Evolutionary conservation across 1,140 invertebrate genomes (phyloP).

Genomic region (Bombus pascuorum): DNA sequence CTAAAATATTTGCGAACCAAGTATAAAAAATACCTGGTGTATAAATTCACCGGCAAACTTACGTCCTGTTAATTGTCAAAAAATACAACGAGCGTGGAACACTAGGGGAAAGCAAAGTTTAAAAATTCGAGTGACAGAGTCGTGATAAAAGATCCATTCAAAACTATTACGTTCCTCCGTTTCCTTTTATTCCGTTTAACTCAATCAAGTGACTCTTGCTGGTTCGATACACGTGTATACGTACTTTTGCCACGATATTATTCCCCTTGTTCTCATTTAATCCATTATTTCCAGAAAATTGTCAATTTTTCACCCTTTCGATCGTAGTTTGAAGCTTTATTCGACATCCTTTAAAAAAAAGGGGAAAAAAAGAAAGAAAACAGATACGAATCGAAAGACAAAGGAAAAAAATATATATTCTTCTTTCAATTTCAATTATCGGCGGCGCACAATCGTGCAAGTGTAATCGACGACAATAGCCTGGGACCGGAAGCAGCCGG

Average conservation of each 20-base stretch:
- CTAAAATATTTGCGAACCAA: too few relatives aligned
- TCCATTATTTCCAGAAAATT: not conserved
- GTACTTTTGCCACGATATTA: not conserved
- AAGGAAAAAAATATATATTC: not conserved
- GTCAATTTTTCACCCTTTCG: not conserved
- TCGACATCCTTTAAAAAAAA: too few relatives aligned
- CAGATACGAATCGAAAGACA: not conserved
- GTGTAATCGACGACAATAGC: constrained; percentile 18
- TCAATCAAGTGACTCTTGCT: too few relatives aligned
- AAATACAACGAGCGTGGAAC: not conserved
- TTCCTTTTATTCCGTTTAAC: not conserved
- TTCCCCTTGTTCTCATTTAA: not conserved
- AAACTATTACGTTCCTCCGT: not conserved
- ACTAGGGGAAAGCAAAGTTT: not conserved
- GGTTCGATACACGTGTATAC: not conserved
- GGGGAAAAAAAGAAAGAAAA: too few relatives aligned
- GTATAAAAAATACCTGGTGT: too few relatives aligned
- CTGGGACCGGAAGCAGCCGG: constrained; percentile 15
- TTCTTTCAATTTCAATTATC: not conserved
- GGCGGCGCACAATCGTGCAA: not conserved
- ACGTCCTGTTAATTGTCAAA: too few relatives aligned
- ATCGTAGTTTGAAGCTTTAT: not conserved
- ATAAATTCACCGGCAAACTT: too few relatives aligned
- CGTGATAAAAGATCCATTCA: not conserved
- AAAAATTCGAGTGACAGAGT: not conserved